Percentiles rank a stretch among this genome's conserved stretches.
Conservation (phyloP, 2,113 vertebrate genomes). For the Cettia cetti region DNA sequence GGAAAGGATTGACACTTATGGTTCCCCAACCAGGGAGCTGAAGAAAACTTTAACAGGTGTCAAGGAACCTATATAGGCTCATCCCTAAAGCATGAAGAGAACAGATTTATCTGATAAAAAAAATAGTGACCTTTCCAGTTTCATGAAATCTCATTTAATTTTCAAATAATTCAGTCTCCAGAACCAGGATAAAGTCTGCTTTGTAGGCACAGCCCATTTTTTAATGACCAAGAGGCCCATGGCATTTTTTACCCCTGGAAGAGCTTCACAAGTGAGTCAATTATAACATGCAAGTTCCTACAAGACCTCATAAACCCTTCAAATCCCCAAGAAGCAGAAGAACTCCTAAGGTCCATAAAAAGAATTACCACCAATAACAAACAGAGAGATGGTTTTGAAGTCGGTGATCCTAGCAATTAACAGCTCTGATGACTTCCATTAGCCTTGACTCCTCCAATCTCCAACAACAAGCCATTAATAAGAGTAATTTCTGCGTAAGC, state of each 20-base stretch:
- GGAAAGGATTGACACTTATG: not conserved
- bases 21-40: not conserved
- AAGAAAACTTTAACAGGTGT: slow-evolving; percentile 12
- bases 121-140: not conserved
- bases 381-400: slow-evolving; percentile 8
- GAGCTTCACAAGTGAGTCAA: not conserved
- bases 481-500: slow-evolving; percentile 13
- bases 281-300: not conserved
- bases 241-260: not conserved
- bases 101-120: slow-evolving; percentile 3
- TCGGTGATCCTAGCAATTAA: not conserved
- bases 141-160: slow-evolving; percentile 11
- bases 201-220: not conserved
- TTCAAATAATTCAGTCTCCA: not conserved
- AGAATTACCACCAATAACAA: slow-evolving; percentile 14
- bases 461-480: slow-evolving; percentile 21
- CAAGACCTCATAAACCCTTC: not conserved
- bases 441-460: not conserved
- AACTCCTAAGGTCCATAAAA: not conserved
- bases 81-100: not conserved
- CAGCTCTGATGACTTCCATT: slow-evolving; percentile 5
- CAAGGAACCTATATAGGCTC: not conserved
- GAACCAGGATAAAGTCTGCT: not conserved
- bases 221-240: not conserved
- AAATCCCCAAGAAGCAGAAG: not conserved